Evolutionary conservation across 2,797 vertebrate species (phyloP), one percentile per base, ranked within the genome.

Genomic region (Neoniphon sammara): DNA sequence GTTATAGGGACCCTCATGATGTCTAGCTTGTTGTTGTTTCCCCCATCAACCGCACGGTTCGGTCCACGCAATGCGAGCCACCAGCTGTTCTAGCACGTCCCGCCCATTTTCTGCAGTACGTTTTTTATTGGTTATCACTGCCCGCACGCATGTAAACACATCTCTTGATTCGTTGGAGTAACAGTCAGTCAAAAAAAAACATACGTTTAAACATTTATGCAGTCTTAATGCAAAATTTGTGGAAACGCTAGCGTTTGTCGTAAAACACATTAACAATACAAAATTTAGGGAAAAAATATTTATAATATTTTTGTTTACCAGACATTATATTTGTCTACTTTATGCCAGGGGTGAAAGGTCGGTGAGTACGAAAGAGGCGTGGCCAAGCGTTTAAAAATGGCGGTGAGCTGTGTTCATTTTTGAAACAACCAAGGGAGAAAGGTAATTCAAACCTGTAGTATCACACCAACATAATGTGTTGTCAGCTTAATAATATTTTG

Each of bases 1-100:
- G 83, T 89, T 82, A 84, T 69, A 21, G 79, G 81, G 80, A 90
- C 80, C 83, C 88, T 93, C 94, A 95, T 94, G 80, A 72, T 87
- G 85, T 46, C 78, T 75, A 89, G 83, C 84, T 82, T 85, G 85
- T 87, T 92, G 88, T 92, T 90, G 81, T 93, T 84, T 90, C 76
- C 87, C 65, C 88, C 88, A 91, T 90, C 81, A 56, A 87, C 75
- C 47, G 66, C 56, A 82, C 60, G 18, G 47, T 61, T 81, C 64
- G 4, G 57, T 53, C 23, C 64, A 66, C 64, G 50, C 36, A 27
- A 66, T 17, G 58, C 50, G 27, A 78, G 50, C 75, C 78, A 74
- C 86, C 90, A 82, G 85, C 86, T 84, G 88, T 39, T 77, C 2
- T 0, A 0, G 1, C 0, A 15, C 14, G 10, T 10, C 85, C 86